A percentile compares a stretch with the other conserved stretches of the same genome.
phyloP scores from a whole-genome alignment of 2,113 vertebrate species.

The Elephantulus edwardii region DNA sequence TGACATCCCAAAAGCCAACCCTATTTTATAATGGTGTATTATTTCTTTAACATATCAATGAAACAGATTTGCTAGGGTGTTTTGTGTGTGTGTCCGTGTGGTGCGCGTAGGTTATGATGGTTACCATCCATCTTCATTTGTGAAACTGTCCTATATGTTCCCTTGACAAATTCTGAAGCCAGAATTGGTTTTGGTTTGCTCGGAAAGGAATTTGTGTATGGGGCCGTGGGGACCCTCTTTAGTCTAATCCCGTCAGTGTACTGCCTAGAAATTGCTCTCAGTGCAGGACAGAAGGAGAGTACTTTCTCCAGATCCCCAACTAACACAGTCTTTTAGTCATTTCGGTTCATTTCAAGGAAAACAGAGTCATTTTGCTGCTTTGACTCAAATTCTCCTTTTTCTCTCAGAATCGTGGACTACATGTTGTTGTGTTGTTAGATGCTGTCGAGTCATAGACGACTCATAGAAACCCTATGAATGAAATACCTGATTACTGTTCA shows the following conservation, averaged over 20 bases:
- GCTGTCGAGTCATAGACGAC: too few species aligned
- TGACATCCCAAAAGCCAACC: neutral
- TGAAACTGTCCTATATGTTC: neutral
- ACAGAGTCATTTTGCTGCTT: neutral
- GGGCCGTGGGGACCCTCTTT: neutral
- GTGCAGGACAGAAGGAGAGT: neutral
- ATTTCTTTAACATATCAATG: neutral
- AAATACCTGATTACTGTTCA: too few species aligned
- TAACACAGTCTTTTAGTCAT: neutral
- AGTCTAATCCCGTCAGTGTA: neutral
- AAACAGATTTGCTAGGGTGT: neutral
- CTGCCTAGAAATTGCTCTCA: neutral
- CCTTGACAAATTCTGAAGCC: conserved; percentile 41
- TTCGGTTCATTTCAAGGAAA: neutral
- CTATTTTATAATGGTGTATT: neutral
- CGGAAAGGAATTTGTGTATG: neutral
- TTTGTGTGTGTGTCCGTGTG: neutral
- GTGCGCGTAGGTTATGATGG: neutral
- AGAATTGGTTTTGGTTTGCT: neutral
- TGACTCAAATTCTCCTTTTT: neutral
- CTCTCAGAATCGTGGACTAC: neutral
- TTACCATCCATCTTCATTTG: conserved; percentile 50
- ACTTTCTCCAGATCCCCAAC: neutral
- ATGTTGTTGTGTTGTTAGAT: too few species aligned
- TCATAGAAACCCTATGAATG: too few species aligned